phyloP scores from a whole-genome alignment of 2,888 invertebrate species.

The Neelides folsomi region DNA sequence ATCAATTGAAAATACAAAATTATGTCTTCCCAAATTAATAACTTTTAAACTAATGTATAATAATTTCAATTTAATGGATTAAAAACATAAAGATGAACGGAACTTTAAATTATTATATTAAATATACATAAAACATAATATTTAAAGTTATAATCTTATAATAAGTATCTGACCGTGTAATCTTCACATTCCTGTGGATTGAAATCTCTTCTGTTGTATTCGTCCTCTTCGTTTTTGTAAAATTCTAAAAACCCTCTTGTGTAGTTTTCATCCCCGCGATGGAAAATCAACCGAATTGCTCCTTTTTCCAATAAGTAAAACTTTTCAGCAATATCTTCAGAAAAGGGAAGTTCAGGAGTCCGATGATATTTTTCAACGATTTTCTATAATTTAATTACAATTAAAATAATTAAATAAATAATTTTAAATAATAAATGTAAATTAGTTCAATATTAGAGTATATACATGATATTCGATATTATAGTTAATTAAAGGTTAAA shows the following conservation, averaged over 20 bases:
- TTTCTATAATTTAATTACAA: slow-evolving; percentile 7
- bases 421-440: neutral
- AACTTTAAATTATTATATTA: too few species aligned
- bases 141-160: too few species aligned
- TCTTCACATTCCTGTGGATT: slow-evolving; percentile 25
- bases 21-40: too few species aligned
- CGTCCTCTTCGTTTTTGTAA: slow-evolving; percentile 11
- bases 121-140: too few species aligned
- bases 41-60: too few species aligned
- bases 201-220: slow-evolving; percentile 8
- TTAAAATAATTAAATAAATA: neutral
- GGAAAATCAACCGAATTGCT: slow-evolving; percentile 19
- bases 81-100: too few species aligned
- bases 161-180: slow-evolving; percentile 8
- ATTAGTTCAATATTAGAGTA: too few species aligned
- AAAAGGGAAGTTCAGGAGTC: slow-evolving; percentile 9
- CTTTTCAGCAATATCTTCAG: slow-evolving; percentile 28
- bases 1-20: too few species aligned
- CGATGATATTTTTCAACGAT: slow-evolving; percentile 28
- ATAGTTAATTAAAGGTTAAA: too few species aligned
- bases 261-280: slow-evolving; percentile 24
- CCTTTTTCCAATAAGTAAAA: slow-evolving; percentile 25
- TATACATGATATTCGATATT: too few species aligned
- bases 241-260: slow-evolving; percentile 26
- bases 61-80: too few species aligned